Percentiles rank a stretch among this genome's conserved stretches.
Evolutionary conservation across 2,888 invertebrate genomes (phyloP).

Genomic region (Spodoptera exigua): DNA sequence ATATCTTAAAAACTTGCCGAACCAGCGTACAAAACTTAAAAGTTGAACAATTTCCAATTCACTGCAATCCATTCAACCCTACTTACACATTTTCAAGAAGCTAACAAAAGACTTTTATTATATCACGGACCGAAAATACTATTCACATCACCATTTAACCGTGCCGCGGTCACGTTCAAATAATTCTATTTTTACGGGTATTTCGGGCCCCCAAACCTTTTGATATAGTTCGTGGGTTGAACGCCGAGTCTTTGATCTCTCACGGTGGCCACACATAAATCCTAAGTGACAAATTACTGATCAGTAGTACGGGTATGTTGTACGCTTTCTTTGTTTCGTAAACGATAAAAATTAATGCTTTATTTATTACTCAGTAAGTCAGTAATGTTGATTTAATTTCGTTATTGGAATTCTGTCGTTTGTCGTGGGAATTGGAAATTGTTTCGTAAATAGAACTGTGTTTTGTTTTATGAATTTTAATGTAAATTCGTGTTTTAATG

Average conservation of each 20-base stretch:
- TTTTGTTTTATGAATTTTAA: constrained; percentile 3
- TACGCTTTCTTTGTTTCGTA: constrained; percentile 51
- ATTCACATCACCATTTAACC: constrained; percentile 19
- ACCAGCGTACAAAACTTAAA: too few species aligned
- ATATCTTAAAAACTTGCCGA: too few species aligned
- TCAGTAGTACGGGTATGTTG: constrained; percentile 56
- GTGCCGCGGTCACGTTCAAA: constrained; percentile 60
- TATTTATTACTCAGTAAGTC: constrained; percentile 17
- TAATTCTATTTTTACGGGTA: constrained; percentile 69
- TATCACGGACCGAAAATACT: constrained; percentile 6
- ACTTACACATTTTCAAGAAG: background rate
- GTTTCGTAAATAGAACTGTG: background rate
- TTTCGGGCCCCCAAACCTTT: constrained; percentile 64
- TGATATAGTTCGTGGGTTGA: constrained; percentile 65
- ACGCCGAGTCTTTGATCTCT: constrained; percentile 75
- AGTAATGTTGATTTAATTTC: constrained; percentile 49
- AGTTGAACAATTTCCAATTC: background rate
- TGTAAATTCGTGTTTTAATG: too few species aligned
- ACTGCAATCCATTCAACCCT: background rate
- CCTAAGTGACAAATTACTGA: constrained; percentile 77
- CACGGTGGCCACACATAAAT: constrained; percentile 78
- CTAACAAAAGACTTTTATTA: constrained; percentile 18
- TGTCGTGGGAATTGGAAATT: constrained; percentile 20
- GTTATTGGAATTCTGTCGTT: constrained; percentile 14
- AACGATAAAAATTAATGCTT: constrained; percentile 48